phyloP scores from a whole-genome alignment of 2,888 invertebrate species.

The Ischnura elegans region DNA sequence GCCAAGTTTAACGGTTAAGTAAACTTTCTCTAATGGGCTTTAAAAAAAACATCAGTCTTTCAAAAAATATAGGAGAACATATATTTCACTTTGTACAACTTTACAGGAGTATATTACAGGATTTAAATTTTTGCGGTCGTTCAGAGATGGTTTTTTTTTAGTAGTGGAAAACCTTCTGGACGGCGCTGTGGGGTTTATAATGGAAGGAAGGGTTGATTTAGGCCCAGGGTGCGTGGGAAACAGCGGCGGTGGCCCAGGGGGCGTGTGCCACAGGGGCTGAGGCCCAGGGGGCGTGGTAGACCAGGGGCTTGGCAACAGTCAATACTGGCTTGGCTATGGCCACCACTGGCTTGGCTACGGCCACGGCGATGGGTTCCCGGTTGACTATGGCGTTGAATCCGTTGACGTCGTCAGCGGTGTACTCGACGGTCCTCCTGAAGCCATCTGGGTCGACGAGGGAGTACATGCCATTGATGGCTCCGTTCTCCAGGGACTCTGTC shows the following conservation, averaged over 20 bases:
- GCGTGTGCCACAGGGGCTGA: slow-evolving; percentile 69
- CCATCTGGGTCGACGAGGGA: slow-evolving; percentile 68
- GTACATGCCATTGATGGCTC: slow-evolving; percentile 54
- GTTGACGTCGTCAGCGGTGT: slow-evolving; percentile 69
- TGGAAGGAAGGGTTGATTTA: slow-evolving; percentile 36
- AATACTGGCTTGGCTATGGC: slow-evolving; percentile 73
- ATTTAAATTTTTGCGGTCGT: background rate
- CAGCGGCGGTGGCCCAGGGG: slow-evolving; percentile 68
- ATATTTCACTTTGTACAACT: slow-evolving; percentile 6
- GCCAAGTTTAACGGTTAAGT: no score
- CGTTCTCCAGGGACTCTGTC: slow-evolving; percentile 56
- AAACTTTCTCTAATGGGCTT: no score
- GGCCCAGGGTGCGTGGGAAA: slow-evolving; percentile 50
- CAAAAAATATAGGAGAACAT: background rate
- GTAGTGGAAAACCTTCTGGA: slow-evolving; percentile 3
- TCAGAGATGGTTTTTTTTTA: background rate
- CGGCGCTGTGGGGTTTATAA: no score
- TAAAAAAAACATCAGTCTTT: no score
- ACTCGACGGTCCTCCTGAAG: slow-evolving; percentile 69
- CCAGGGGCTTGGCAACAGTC: slow-evolving; percentile 70
- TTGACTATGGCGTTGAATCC: slow-evolving; percentile 68
- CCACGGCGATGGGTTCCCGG: slow-evolving; percentile 39
- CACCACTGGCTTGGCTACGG: slow-evolving; percentile 72
- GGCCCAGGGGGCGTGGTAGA: slow-evolving; percentile 56
- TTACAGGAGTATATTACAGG: background rate